Evolutionary conservation across 2,797 vertebrate genomes (phyloP), one percentile per base, ranked within the genome.

Genomic region (Benthosema pterotum): DNA sequence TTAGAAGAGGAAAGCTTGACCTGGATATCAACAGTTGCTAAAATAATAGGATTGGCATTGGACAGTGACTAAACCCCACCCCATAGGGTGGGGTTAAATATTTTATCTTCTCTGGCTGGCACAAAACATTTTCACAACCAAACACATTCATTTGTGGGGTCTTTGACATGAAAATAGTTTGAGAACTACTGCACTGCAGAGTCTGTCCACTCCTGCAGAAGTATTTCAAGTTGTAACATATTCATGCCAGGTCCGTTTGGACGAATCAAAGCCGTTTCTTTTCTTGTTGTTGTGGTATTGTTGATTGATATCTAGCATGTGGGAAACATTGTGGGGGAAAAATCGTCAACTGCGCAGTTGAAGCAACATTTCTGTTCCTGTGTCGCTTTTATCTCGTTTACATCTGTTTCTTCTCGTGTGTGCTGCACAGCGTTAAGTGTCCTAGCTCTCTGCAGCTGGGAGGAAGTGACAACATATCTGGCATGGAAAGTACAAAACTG

Each of bases 371-470:
- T 32, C 32, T 19, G 4, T n/a, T 60, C 18, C 43, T 17, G 28
- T 3, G 5, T 14, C 38, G 42, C 19, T 53, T 17, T 25, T 13
- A 52, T 53, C 15, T 38, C 12, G 1, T 46, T 46, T 46, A 38
- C 45, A 46, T 46, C 42, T 46, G 13, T 42, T 57, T 57, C 12
- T 46, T 19, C 12, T 22, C 7, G 15, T 16, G 22, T 38, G 46
- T 45, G 5, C 45, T 46, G 45, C 12, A 46, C 45, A 48, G 11
- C 16, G n/a, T 59, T 12, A 38, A 14, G 25, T 14, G 7, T 13
- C 45, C 45, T 15, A 57, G 42, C 17, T 46, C 42, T 50, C 17
- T 28, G 28, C 58, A 60, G 46, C 58, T 38, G 58, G 17, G 15
- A 58, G 16, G 16, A 50, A 42, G 58, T 54, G 47, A 13, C 42